Evolutionary conservation across 2,797 vertebrate species (phyloP).

Genomic region (Trichosurus vulpecula): DNA sequence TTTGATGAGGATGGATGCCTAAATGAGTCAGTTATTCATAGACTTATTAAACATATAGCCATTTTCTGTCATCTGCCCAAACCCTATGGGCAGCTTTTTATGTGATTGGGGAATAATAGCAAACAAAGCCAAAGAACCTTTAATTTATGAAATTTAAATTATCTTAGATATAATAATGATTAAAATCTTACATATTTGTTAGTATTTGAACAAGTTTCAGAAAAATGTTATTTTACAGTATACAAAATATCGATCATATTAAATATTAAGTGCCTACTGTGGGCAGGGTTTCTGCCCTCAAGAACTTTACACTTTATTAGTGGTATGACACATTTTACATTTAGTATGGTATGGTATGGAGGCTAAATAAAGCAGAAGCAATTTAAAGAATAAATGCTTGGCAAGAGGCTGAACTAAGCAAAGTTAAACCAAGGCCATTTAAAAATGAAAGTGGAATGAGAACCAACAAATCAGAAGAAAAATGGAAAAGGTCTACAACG

Average conservation of each 20-base stretch:
- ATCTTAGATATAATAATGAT: not conserved
- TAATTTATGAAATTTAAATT: not conserved
- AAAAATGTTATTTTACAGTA: constrained; percentile 11
- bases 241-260: not conserved
- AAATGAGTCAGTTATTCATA: not conserved
- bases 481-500: not conserved
- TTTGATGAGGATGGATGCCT: not conserved
- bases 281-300: not conserved
- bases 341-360: constrained; percentile 8
- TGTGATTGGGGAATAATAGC: not conserved
- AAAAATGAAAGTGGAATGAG: not conserved
- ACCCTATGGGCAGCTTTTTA: not conserved
- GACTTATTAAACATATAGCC: not conserved
- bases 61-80: not conserved
- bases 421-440: not conserved
- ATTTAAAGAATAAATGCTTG: not conserved
- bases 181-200: not conserved
- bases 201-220: constrained; percentile 14
- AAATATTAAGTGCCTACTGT: not conserved
- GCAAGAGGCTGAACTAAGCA: not conserved
- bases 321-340: not conserved
- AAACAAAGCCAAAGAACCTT: not conserved
- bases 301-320: not conserved
- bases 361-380: not conserved
- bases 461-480: not conserved